Percentiles rank a stretch among this genome's conserved stretches.
phyloP scores from a whole-genome alignment of 2,888 invertebrate genomes.

The Xylota sylvarum region DNA sequence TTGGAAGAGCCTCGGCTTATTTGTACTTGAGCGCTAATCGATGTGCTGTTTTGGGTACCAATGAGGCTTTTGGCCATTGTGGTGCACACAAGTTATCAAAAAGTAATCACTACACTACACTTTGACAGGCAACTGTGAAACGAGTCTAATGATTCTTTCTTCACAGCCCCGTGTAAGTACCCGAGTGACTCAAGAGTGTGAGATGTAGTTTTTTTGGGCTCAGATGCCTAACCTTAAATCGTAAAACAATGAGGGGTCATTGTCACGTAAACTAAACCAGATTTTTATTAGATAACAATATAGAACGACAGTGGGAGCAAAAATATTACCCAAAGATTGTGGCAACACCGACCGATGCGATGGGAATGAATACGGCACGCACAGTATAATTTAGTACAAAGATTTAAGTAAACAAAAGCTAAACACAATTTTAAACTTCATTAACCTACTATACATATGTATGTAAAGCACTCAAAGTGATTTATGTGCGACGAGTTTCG shows the following conservation, averaged over 20 bases:
- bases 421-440: background rate
- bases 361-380: constrained; percentile 5
- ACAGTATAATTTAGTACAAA: background rate
- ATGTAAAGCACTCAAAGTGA: constrained; percentile 5
- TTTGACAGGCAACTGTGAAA: constrained; percentile 13
- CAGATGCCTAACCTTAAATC: constrained; percentile 31
- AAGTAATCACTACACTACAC: constrained; percentile 25
- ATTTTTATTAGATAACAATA: constrained; percentile 18
- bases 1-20: constrained; percentile 68
- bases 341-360: background rate
- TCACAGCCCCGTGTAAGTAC: constrained; percentile 37
- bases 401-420: background rate
- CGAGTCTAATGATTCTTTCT: constrained; percentile 25
- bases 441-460: background rate
- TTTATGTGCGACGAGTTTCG: background rate
- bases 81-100: constrained; percentile 32
- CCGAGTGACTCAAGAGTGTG: constrained; percentile 40
- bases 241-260: constrained; percentile 61
- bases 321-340: background rate
- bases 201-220: constrained; percentile 3
- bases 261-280: constrained; percentile 54
- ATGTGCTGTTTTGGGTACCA: constrained; percentile 58
- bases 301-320: constrained; percentile 3
- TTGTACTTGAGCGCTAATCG: constrained; percentile 59
- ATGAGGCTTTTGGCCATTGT: constrained; percentile 35